Evolutionary conservation across 2,113 vertebrate species (phyloP), one percentile per base, ranked within the genome.

Genomic region (Oryzias celebensis): DNA sequence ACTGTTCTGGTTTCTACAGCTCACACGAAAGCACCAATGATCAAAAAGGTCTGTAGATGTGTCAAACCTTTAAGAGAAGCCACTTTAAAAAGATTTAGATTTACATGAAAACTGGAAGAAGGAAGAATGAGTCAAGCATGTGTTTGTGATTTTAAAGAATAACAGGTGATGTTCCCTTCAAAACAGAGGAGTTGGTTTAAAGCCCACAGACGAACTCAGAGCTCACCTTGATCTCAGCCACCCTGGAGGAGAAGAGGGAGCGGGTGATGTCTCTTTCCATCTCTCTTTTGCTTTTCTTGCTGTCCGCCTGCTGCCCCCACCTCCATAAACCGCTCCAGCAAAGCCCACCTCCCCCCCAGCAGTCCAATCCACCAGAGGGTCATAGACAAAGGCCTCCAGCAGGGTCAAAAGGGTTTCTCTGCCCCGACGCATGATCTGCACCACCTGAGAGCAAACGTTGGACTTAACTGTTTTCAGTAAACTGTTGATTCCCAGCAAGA

Each of bases 211-310:
- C 7, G 4, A 28, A 28, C 26, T 28, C 26, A 12, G n/a, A 44
- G 7, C 79, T 90, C 72, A 95, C 97, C 94, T 98, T 99, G 73
- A 99, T 99, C 88, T 99, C 97, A 1, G 97, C 97, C 45, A 99
- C 96, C 62, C 96, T 91, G 0, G 97, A 99, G 67, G 97, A 99
- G 78, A 98, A 99, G 14, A 99, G 95, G 31, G 97, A 98, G 16
- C 95, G 95, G 0, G 97, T 99, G 75, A 99, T 98, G 78, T 99
- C 97, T 48, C 97, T 90, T 65, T 99, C 97, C 97, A 99, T 99
- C 76, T 98, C 97, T 62, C 97, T 92, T 81, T 98, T 99, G 92
- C 94, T 98, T 78, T 99, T 96, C 22, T 98, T 98, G 87, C 85
- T 98, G 81, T 99, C 97, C 0, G 96, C 96, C 86, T 98, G 97